A percentile compares a stretch with the other conserved stretches of the same genome.
Evolutionary conservation across 2,113 vertebrate genomes (phyloP).

Genomic region (Globicephala melas): DNA sequence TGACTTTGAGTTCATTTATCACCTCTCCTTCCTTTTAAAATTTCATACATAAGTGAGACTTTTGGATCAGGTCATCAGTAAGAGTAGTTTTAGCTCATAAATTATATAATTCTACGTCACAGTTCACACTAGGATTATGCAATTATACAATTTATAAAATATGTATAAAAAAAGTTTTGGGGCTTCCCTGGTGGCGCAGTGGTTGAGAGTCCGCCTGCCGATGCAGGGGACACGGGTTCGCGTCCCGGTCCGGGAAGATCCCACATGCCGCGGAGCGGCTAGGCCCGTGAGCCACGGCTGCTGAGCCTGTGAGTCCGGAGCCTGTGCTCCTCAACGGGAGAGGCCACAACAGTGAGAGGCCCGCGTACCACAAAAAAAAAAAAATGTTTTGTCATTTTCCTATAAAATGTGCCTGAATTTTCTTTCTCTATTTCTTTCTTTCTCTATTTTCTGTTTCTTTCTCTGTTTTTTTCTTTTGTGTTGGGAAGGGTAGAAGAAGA

Average conservation of each 20-base stretch:
- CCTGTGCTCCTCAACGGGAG: too few relatives aligned
- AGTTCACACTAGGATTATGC: background rate
- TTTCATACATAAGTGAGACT: background rate
- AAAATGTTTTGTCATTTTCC: background rate
- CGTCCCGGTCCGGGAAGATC: too few relatives aligned
- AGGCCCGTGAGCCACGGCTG: too few relatives aligned
- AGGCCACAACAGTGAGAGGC: too few relatives aligned
- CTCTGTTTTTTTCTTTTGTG: background rate
- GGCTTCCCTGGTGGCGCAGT: too few relatives aligned
- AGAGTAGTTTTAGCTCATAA: background rate
- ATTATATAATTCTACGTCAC: background rate
- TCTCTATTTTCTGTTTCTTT: background rate
- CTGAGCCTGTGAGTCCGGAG: too few relatives aligned
- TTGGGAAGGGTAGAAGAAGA: background rate
- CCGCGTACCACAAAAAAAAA: background rate
- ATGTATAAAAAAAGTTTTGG: background rate
- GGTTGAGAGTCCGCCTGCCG: too few relatives aligned
- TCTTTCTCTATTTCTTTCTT: background rate
- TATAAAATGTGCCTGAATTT: background rate
- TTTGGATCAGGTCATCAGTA: background rate
- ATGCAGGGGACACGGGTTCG: too few relatives aligned
- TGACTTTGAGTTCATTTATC: background rate
- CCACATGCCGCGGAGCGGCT: too few relatives aligned
- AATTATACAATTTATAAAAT: constrained; percentile 5
- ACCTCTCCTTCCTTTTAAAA: background rate